Evolutionary conservation across 1,140 invertebrate species (phyloP).

Genomic region (Dinoponera quadriceps): DNA sequence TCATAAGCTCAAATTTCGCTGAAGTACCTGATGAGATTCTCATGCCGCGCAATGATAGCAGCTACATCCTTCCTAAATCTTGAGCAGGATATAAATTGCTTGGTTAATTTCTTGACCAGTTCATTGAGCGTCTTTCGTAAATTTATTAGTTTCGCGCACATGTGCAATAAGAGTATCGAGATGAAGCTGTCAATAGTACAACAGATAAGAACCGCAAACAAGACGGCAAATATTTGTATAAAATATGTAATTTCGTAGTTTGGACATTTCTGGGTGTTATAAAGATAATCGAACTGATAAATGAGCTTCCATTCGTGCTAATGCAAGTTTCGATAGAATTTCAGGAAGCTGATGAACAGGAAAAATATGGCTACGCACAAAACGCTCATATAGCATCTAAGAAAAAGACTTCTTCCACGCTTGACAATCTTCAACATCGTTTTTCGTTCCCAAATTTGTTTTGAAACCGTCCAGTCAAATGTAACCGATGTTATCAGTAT

Average conservation of each 20-base stretch:
- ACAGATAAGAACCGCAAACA: no score
- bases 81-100: neutral
- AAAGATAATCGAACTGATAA: constrained; percentile 71
- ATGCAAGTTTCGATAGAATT: neutral
- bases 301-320: neutral
- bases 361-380: neutral
- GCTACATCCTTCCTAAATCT: constrained; percentile 49
- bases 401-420: neutral
- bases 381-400: neutral
- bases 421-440: constrained; percentile 8
- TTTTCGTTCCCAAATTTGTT: constrained; percentile 4
- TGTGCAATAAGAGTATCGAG: constrained; percentile 69
- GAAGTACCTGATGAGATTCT: constrained; percentile 67
- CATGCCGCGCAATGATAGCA: constrained; percentile 64
- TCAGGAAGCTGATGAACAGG: neutral
- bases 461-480: constrained; percentile 8
- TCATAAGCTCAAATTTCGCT: neutral
- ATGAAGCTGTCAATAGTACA: constrained; percentile 62
- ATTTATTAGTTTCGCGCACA: constrained; percentile 67
- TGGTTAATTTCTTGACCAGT: constrained; percentile 21
- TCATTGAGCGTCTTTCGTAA: constrained; percentile 32
- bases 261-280: constrained; percentile 81
- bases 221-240: constrained; percentile 72
- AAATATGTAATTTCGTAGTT: constrained; percentile 83
- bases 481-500: neutral